Evolutionary conservation across 2,113 vertebrate genomes (phyloP).

Genomic region (Perccottus glenii): DNA sequence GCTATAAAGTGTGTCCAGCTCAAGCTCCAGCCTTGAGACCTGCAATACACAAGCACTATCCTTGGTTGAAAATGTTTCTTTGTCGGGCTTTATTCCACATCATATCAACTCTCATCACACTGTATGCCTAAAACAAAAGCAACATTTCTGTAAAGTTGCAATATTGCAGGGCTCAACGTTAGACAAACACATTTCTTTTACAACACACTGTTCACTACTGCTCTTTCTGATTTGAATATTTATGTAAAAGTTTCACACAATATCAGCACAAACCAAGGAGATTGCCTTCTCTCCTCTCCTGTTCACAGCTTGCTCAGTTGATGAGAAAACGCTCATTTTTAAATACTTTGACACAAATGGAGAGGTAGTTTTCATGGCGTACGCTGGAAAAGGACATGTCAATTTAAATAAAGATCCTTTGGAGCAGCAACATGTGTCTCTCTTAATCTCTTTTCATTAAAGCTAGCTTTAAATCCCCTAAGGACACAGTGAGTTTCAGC

Average conservation of each 20-base stretch:
- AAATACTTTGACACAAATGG: slow-evolving; percentile 48
- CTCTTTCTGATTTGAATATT: neutral
- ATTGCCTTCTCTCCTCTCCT: slow-evolving; percentile 13
- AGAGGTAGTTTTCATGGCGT: slow-evolving; percentile 41
- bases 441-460: slow-evolving; percentile 8
- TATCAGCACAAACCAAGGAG: slow-evolving; percentile 66
- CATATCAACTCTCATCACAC: neutral
- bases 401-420: slow-evolving; percentile 63
- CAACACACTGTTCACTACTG: slow-evolving; percentile 4
- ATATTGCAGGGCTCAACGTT: slow-evolving; percentile 28
- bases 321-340: slow-evolving; percentile 48
- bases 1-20: slow-evolving; percentile 3
- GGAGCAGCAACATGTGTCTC: slow-evolving; percentile 15
- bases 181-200: slow-evolving; percentile 2
- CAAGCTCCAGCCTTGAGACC: slow-evolving; percentile 20
- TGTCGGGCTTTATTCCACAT: neutral
- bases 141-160: neutral
- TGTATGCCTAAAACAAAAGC: neutral
- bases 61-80: neutral
- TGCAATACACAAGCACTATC: slow-evolving; percentile 6
- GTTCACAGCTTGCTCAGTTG: slow-evolving; percentile 43
- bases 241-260: slow-evolving; percentile 40
- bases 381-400: slow-evolving; percentile 35
- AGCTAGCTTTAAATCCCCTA: slow-evolving; percentile 12
- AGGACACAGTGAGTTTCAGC: neutral